A percentile compares a stretch with the other conserved stretches of the same genome.
Evolutionary conservation across 2,113 vertebrate species (phyloP).

Genomic region (Ellobius talpinus): DNA sequence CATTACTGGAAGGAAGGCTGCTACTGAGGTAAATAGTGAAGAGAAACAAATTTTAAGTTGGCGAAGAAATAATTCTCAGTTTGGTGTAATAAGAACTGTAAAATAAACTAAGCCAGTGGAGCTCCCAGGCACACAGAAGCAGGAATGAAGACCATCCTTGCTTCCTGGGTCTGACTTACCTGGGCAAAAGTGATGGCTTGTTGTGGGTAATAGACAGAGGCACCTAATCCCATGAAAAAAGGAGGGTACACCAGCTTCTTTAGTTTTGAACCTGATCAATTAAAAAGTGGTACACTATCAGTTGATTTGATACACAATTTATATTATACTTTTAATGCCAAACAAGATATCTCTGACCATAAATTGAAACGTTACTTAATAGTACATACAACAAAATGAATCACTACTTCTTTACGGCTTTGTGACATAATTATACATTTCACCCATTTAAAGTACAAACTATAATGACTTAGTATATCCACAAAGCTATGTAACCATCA

Average conservation of each 20-base stretch:
- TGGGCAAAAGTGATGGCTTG: conserved; percentile 90
- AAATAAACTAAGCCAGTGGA: conserved; percentile 65
- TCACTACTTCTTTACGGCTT: background rate
- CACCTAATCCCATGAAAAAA: conserved; percentile 92
- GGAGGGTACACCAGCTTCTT: conserved; percentile 93
- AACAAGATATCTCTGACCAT: background rate
- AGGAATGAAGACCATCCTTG: background rate
- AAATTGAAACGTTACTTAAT: conserved; percentile 30
- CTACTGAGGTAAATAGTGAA: background rate
- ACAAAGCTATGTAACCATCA: conserved; percentile 15
- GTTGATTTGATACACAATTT: conserved; percentile 53
- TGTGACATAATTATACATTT: conserved; percentile 38
- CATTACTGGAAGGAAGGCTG: conserved; percentile 7
- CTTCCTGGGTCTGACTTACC: conserved; percentile 86
- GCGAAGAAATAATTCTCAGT: conserved; percentile 48
- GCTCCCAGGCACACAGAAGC: background rate
- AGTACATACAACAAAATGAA: background rate
- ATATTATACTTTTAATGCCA: conserved; percentile 4
- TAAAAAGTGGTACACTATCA: conserved; percentile 65
- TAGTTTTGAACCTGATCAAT: conserved; percentile 91
- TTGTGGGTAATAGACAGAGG: conserved; percentile 96
- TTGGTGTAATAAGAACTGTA: conserved; percentile 39
- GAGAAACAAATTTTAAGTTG: conserved; percentile 61
- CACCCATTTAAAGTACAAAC: conserved; percentile 4
- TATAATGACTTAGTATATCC: background rate